Evolutionary conservation across 2,797 vertebrate genomes (phyloP).

Genomic region (Coregonus ussuriensis): DNA sequence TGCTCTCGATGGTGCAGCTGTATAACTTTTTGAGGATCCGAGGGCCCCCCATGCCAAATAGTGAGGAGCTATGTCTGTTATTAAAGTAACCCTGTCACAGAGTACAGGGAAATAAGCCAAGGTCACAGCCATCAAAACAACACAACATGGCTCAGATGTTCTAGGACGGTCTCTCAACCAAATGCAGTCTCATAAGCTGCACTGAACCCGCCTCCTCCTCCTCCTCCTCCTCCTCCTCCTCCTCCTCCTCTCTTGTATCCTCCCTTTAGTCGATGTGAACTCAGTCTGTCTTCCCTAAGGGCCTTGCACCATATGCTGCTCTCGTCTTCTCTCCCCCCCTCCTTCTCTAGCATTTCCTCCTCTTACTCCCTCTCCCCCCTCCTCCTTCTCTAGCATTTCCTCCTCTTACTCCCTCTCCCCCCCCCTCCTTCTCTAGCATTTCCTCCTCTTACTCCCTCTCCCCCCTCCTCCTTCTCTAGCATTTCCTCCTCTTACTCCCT

Average conservation of each 20-base stretch:
- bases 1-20: too few species aligned
- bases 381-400: too few species aligned
- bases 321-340: background rate
- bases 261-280: constrained; percentile 32
- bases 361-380: background rate
- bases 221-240: constrained; percentile 28
- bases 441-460: too few species aligned
- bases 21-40: too few species aligned
- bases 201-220: constrained; percentile 46
- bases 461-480: too few species aligned
- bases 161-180: constrained; percentile 36
- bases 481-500: background rate
- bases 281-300: constrained; percentile 44
- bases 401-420: background rate
- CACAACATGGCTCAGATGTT: too few species aligned
- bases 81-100: too few species aligned
- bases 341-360: background rate
- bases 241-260: background rate
- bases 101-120: too few species aligned
- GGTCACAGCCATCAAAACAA: too few species aligned
- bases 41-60: too few species aligned
- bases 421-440: too few species aligned
- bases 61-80: too few species aligned
- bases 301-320: constrained; percentile 50
- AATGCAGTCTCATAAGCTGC: constrained; percentile 57